These are phyloP conservation scores for Hyphantria cunea DNA, from an alignment of 1,140 invertebrate genomes.

Conservation along the genomic window DNA sequence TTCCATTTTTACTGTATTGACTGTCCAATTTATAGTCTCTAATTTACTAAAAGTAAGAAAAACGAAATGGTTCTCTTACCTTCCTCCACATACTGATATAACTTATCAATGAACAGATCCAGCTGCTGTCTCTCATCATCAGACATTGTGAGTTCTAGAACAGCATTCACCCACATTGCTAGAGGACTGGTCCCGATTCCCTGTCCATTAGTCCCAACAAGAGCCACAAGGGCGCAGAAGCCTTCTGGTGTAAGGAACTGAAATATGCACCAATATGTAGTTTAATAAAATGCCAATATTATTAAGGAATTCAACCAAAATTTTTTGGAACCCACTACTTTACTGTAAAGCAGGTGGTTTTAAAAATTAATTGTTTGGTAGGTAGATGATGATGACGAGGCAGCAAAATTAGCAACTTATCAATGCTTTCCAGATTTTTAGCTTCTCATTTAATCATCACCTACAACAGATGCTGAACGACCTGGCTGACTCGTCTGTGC, in stretches of 20 bases:
- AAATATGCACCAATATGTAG: conserved; percentile 43
- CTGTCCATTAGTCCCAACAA: conserved; percentile 96
- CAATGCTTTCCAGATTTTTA: too few relatives aligned
- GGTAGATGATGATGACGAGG: too few relatives aligned
- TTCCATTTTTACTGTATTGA: too few relatives aligned
- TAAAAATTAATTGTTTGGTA: too few relatives aligned
- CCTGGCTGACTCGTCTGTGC: too few relatives aligned
- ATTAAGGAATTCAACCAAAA: background rate
- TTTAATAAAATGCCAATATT: too few relatives aligned
- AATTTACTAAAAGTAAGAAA: too few relatives aligned
- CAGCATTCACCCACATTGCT: conserved; percentile 92
- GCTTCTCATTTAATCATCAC: too few relatives aligned
- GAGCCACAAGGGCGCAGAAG: conserved; percentile 92
- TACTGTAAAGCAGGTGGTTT: too few relatives aligned
- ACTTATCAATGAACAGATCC: conserved; percentile 89
- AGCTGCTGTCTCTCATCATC: conserved; percentile 86
- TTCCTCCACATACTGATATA: conserved; percentile 93
- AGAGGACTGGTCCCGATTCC: conserved; percentile 96
- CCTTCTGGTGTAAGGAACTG: conserved; percentile 94
- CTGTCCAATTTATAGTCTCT: too few relatives aligned
- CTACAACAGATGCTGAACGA: too few relatives aligned
- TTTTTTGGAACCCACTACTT: background rate
- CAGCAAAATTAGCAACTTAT: too few relatives aligned
- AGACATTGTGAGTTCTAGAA: conserved; percentile 85
- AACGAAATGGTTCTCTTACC: conserved; percentile 78